These are phyloP conservation scores for Coremacera marginata DNA, from an alignment of 2,888 invertebrate species.

Conservation along the genomic window DNA sequence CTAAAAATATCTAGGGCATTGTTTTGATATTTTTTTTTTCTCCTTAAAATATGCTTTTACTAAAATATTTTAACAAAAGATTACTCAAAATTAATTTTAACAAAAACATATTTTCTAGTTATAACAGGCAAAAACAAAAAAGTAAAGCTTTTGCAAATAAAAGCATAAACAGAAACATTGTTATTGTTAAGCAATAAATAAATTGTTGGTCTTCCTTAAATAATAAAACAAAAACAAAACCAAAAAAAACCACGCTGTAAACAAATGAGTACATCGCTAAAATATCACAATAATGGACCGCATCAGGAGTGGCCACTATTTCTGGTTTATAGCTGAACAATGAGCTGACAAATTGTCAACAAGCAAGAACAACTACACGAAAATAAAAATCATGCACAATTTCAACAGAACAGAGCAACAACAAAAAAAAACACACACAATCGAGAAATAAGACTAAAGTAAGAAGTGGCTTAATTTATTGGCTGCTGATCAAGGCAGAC, in stretches of 20 bases:
- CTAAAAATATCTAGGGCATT: too few relatives aligned
- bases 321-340: not conserved
- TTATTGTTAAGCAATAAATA: too few relatives aligned
- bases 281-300: slow-evolving; percentile 32
- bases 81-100: too few relatives aligned
- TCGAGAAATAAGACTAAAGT: not conserved
- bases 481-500: slow-evolving; percentile 31
- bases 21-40: too few relatives aligned
- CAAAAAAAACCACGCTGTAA: not conserved
- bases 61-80: too few relatives aligned
- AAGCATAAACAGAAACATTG: not conserved
- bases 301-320: not conserved
- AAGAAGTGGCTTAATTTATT: slow-evolving; percentile 38
- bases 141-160: not conserved
- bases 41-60: too few relatives aligned
- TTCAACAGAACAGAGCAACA: slow-evolving; percentile 4
- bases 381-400: not conserved
- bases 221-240: not conserved
- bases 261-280: slow-evolving; percentile 15
- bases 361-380: not conserved
- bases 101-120: too few relatives aligned
- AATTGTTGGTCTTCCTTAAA: not conserved
- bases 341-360: slow-evolving; percentile 15
- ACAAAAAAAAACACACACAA: not conserved
- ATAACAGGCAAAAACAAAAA: not conserved